Percentiles rank a stretch among this genome's conserved stretches.
Evolutionary conservation across 2,113 vertebrate genomes (phyloP).

Genomic region (Petromus typicus): DNA sequence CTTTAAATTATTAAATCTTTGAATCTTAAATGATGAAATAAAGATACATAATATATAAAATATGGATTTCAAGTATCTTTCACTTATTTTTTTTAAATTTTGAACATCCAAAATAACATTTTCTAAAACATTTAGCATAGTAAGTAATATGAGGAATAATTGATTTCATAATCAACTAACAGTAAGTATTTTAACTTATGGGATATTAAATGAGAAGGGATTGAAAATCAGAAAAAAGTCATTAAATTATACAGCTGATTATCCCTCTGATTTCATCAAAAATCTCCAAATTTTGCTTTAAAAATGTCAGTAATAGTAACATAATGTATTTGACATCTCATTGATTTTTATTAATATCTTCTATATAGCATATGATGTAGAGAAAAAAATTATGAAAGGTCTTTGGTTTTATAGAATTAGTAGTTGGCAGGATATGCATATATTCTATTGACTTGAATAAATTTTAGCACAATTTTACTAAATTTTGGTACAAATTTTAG

Average conservation of each 20-base stretch:
- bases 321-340: background rate
- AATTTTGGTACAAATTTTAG: background rate
- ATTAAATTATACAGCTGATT: background rate
- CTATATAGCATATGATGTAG: background rate
- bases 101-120: background rate
- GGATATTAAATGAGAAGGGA: background rate
- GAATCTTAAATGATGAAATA: background rate
- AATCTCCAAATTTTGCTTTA: background rate
- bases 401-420: background rate
- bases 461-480: too few species aligned
- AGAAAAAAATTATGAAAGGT: background rate
- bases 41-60: background rate
- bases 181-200: background rate
- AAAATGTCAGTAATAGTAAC: background rate
- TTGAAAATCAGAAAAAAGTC: background rate
- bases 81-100: background rate
- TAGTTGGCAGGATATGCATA: background rate
- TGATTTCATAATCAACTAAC: background rate
- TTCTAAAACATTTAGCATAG: background rate
- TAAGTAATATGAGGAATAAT: background rate
- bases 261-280: background rate
- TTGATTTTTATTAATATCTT: background rate
- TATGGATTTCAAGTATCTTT: background rate
- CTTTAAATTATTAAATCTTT: slow-evolving; percentile 20
- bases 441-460: background rate